phyloP scores from a whole-genome alignment of 2,888 invertebrate species.

The Synergus laeviventris region DNA sequence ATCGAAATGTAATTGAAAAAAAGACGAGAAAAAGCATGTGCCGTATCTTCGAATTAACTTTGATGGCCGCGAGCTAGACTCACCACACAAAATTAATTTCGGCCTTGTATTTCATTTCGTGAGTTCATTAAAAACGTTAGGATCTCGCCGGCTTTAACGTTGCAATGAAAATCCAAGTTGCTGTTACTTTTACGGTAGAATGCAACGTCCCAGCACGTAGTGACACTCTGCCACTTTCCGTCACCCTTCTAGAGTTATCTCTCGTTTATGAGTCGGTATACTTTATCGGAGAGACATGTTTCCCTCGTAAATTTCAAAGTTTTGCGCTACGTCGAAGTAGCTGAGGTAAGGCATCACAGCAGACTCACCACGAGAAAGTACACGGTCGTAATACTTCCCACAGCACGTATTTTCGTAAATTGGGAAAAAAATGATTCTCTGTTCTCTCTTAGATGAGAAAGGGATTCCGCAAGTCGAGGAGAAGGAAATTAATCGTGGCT shows the following conservation, averaged over 20 bases:
- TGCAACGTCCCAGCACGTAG: constrained; percentile 34
- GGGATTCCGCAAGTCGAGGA: neutral
- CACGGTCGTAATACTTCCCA: constrained; percentile 60
- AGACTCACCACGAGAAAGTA: constrained; percentile 51
- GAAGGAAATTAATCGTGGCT: neutral
- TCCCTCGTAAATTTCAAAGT: constrained; percentile 69
- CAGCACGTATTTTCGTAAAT: constrained; percentile 63
- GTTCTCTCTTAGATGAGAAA: constrained; percentile 12
- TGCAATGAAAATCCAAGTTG: constrained; percentile 15
- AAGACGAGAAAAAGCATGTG: too few species aligned
- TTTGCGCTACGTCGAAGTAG: constrained; percentile 58
- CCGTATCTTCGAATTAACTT: neutral
- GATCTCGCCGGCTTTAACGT: constrained; percentile 3
- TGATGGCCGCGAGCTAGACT: neutral
- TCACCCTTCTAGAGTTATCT: constrained; percentile 60
- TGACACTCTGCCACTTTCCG: constrained; percentile 49
- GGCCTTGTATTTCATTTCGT: neutral
- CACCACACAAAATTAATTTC: neutral
- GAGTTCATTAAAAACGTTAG: constrained; percentile 28
- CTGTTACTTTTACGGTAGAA: constrained; percentile 14
- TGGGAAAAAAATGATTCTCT: constrained; percentile 45
- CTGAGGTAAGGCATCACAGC: constrained; percentile 48
- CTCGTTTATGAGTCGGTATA: constrained; percentile 66
- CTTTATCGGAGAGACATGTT: constrained; percentile 68
- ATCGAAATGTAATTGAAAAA: too few species aligned